A percentile compares a stretch with the other conserved stretches of the same genome.
These are phyloP conservation scores for Eubucco bourcierii DNA, from an alignment of 2,113 vertebrate genomes.

Conservation along the genomic window DNA sequence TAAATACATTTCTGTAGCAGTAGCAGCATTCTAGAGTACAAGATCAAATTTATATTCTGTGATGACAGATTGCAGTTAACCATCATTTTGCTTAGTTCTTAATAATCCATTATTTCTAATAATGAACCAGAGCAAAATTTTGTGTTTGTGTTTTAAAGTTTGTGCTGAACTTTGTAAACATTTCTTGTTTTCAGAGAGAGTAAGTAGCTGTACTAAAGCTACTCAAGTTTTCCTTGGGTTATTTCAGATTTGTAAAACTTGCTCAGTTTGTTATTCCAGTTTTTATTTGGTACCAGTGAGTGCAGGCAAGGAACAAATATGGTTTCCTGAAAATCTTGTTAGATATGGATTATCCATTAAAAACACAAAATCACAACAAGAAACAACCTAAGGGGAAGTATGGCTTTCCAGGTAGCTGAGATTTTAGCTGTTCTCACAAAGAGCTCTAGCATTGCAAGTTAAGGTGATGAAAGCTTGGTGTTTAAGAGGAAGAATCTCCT, in stretches of 20 bases:
- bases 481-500: not conserved
- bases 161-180: not conserved
- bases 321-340: not conserved
- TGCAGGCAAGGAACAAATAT: not conserved
- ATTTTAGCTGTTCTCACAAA: not conserved
- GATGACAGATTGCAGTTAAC: not conserved
- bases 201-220: not conserved
- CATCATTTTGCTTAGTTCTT: not conserved
- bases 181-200: not conserved
- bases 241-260: not conserved
- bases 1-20: not conserved
- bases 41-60: not conserved
- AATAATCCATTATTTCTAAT: not conserved
- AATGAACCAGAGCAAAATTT: not conserved
- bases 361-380: not conserved
- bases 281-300: not conserved
- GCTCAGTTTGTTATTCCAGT: not conserved
- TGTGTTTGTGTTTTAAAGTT: not conserved
- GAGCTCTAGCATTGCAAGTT: not conserved
- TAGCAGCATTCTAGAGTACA: not conserved
- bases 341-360: not conserved
- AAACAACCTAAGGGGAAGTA: not conserved
- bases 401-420: constrained; percentile 35
- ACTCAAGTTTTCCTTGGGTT: not conserved
- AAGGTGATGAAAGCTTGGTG: constrained; percentile 32